Percentiles rank a stretch among this genome's conserved stretches.
Conservation (phyloP, 2,113 vertebrate species). For the Sisor rabdophorus region DNA sequence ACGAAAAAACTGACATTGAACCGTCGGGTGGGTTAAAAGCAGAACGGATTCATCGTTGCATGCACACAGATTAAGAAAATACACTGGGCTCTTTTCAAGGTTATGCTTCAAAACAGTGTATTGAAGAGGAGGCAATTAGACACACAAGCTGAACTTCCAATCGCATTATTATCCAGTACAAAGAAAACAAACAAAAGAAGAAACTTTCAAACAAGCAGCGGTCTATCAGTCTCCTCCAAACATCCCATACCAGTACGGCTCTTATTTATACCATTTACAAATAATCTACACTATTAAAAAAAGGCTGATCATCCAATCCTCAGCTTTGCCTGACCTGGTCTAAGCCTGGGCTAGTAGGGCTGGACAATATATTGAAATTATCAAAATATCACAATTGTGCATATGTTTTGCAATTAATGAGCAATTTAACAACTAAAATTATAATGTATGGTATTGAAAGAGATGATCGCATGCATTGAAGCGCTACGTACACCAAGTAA, state of each 20-base stretch:
- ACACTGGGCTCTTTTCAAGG: conserved; percentile 25
- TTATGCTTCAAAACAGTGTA: conserved; percentile 15
- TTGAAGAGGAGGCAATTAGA: not conserved
- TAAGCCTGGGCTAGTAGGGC: too few species aligned
- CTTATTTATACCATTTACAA: conserved; percentile 27
- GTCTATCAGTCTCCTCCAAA: conserved; percentile 25
- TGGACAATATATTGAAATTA: too few species aligned
- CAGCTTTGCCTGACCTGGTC: not conserved
- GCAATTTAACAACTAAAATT: too few species aligned
- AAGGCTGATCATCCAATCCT: not conserved
- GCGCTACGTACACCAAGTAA: too few species aligned
- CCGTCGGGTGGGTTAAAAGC: not conserved
- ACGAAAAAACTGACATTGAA: not conserved
- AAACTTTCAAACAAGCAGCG: conserved; percentile 10
- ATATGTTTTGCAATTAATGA: too few species aligned
- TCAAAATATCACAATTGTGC: too few species aligned
- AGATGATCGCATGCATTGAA: too few species aligned
- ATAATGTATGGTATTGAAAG: too few species aligned
- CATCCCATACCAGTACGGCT: conserved; percentile 9
- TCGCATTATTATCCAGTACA: not conserved
- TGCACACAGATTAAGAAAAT: conserved; percentile 2
- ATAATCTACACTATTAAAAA: conserved; percentile 22
- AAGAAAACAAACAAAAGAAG: conserved; percentile 11
- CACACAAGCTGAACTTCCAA: conserved; percentile 9
- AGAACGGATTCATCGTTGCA: conserved; percentile 6